These are phyloP conservation scores for Chrysodeixis includens DNA, from an alignment of 2,888 invertebrate genomes.

Conservation along the genomic window DNA sequence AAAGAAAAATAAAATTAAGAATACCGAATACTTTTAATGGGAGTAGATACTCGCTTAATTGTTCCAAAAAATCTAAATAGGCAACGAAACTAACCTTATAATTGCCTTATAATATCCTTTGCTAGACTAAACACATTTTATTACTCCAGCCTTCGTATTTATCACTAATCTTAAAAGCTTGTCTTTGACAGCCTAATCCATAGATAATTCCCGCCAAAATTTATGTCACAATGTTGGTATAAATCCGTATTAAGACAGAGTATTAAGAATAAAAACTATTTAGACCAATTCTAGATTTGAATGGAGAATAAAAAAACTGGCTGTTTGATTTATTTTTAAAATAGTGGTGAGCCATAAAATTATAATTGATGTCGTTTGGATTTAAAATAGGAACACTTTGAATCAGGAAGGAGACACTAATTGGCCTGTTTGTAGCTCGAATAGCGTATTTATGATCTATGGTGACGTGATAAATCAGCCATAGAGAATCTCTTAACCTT, in stretches of 20 bases:
- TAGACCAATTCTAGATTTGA: slow-evolving; percentile 12
- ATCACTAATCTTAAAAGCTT: slow-evolving; percentile 9
- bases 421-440: slow-evolving; percentile 23
- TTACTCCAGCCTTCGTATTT: slow-evolving; percentile 20
- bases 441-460: slow-evolving; percentile 10
- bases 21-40: not conserved
- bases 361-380: slow-evolving; percentile 29
- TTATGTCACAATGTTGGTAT: slow-evolving; percentile 25
- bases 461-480: slow-evolving; percentile 6
- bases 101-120: not conserved
- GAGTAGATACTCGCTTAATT: not conserved
- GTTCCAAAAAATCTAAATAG: slow-evolving; percentile 3
- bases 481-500: not conserved
- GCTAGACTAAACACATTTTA: slow-evolving; percentile 18
- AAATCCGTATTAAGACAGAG: slow-evolving; percentile 7
- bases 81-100: not conserved
- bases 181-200: slow-evolving; percentile 10
- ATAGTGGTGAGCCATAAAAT: slow-evolving; percentile 22
- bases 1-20: not conserved
- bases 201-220: slow-evolving; percentile 22
- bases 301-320: not conserved
- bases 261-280: slow-evolving; percentile 18
- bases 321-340: slow-evolving; percentile 31
- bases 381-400: slow-evolving; percentile 17
- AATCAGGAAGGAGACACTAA: slow-evolving; percentile 13